Percentiles rank a stretch among this genome's conserved stretches.
phyloP scores from a whole-genome alignment of 2,888 invertebrate genomes.

The Glyphotaelius pellucidus region DNA sequence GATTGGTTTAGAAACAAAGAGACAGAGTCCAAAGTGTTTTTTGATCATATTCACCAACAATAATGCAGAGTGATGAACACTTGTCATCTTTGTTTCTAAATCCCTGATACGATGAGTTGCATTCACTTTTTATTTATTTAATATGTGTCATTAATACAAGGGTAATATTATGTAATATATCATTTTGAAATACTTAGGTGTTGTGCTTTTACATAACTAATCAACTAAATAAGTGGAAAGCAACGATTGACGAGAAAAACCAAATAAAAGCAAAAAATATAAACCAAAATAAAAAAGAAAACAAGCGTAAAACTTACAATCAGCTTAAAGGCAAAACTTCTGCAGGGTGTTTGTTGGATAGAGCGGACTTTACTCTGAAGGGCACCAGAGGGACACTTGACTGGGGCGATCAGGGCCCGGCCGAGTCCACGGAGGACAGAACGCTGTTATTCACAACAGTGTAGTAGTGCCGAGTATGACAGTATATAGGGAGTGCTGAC shows the following conservation, averaged over 20 bases:
- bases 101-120: neutral
- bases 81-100: neutral
- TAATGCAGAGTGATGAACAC: neutral
- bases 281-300: conserved; percentile 68
- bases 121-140: neutral
- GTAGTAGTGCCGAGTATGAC: conserved; percentile 44
- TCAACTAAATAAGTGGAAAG: conserved; percentile 30
- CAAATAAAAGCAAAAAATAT: conserved; percentile 63
- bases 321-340: conserved; percentile 76
- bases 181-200: neutral
- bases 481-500: conserved; percentile 63
- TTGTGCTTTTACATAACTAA: neutral
- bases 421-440: conserved; percentile 52
- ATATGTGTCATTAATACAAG: neutral
- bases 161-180: neutral
- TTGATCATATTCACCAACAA: neutral
- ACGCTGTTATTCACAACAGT: conserved; percentile 62
- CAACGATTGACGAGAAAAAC: conserved; percentile 38
- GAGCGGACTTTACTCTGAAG: conserved; percentile 63
- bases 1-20: neutral
- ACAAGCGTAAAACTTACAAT: conserved; percentile 73
- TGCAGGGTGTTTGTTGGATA: conserved; percentile 67
- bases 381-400: conserved; percentile 68
- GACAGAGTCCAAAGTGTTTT: neutral
- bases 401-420: neutral